Conservation (phyloP, 2,113 vertebrate species). For the Chionomys nivalis region DNA sequence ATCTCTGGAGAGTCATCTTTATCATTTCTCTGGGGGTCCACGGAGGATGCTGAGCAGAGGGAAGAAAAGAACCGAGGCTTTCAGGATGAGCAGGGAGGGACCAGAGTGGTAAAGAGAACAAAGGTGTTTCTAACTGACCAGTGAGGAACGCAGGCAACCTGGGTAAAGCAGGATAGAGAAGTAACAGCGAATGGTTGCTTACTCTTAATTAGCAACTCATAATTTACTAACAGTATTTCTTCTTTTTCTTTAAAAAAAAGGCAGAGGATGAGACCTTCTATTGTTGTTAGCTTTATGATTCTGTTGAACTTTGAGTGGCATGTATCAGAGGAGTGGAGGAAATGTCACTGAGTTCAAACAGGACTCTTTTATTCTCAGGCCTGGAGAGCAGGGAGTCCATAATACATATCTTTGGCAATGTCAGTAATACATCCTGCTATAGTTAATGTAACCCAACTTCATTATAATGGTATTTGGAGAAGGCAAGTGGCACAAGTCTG, state of each 20-base stretch:
- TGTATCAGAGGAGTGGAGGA: background rate
- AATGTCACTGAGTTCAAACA: background rate
- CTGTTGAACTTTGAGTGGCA: background rate
- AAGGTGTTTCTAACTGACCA: background rate
- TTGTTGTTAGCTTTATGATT: background rate
- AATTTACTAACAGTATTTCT: background rate
- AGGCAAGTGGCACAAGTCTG: background rate
- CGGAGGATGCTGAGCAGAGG: background rate
- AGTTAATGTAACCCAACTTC: background rate
- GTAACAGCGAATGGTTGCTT: background rate
- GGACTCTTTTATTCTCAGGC: background rate
- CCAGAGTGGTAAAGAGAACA: background rate
- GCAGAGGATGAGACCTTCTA: background rate
- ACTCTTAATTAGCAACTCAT: background rate
- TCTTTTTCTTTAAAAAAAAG: background rate
- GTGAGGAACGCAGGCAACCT: rapidly evolving
- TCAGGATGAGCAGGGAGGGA: background rate
- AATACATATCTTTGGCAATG: background rate
- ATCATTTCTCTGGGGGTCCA: background rate
- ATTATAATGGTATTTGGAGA: background rate
- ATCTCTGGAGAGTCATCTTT: background rate
- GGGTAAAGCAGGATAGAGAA: no score
- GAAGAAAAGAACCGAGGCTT: background rate
- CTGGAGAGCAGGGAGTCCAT: background rate
- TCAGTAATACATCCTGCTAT: no score